A percentile compares a stretch with the other conserved stretches of the same genome.
Evolutionary conservation across 2,888 invertebrate genomes (phyloP).

Genomic region (Platynereis dumerilii): DNA sequence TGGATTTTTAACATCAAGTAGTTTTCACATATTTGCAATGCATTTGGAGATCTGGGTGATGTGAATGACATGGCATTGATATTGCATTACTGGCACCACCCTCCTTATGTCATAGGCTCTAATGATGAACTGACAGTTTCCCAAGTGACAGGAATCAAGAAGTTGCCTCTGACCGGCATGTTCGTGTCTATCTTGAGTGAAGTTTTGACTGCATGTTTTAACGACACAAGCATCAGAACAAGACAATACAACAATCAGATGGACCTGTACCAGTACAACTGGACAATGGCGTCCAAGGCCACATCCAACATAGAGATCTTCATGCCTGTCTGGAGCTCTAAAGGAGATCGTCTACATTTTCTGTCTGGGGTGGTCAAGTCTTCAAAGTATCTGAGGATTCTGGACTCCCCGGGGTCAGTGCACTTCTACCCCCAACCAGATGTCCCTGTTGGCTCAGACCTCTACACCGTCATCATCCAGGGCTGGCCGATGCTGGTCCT

Average conservation of each 20-base stretch:
- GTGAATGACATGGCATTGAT: too few species aligned
- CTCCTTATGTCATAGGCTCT: neutral
- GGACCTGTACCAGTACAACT: neutral
- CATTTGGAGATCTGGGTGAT: too few species aligned
- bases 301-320: neutral
- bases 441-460: conserved; percentile 27
- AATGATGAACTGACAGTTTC: neutral
- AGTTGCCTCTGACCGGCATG: neutral
- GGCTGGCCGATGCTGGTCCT: conserved; percentile 35
- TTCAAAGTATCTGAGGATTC: conserved; percentile 20
- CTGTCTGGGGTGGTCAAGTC: neutral
- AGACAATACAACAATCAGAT: neutral
- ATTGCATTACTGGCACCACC: neutral
- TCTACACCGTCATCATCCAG: conserved; percentile 26
- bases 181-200: neutral
- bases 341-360: neutral
- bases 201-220: neutral
- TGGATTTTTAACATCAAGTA: too few species aligned
- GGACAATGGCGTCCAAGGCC: neutral
- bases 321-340: neutral
- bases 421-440: conserved; percentile 24
- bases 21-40: too few species aligned
- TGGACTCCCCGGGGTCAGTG: conserved; percentile 24
- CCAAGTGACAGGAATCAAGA: neutral
- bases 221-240: neutral